These are phyloP conservation scores for Microplitis demolitor DNA, from an alignment of 1,140 invertebrate species.

Conservation along the genomic window DNA sequence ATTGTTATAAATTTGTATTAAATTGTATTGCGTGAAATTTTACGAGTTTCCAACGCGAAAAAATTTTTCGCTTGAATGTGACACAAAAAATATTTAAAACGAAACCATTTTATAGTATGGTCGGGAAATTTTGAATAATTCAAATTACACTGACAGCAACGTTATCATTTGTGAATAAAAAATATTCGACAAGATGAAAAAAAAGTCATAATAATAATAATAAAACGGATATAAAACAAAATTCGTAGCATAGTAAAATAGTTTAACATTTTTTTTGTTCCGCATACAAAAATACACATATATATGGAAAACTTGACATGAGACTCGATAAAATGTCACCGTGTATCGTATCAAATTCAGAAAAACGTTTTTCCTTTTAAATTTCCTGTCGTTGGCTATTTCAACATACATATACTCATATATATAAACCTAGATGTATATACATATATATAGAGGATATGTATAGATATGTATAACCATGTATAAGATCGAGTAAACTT, in stretches of 20 bases:
- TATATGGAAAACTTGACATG: not conserved
- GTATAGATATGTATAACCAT: too few relatives aligned
- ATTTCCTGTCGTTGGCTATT: not conserved
- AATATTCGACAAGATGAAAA: not conserved
- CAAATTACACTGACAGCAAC: conserved; percentile 8
- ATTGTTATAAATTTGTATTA: not conserved
- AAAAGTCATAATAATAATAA: not conserved
- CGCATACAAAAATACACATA: conserved; percentile 25
- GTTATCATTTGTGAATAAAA: not conserved
- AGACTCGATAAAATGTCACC: conserved; percentile 15
- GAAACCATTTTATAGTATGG: not conserved
- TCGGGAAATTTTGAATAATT: conserved; percentile 23
- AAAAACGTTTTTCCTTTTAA: conserved; percentile 12
- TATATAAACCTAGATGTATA: not conserved
- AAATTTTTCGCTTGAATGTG: conserved; percentile 14
- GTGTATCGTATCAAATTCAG: conserved; percentile 7
- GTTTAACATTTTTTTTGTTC: conserved; percentile 11
- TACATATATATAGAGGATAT: too few relatives aligned
- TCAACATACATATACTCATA: not conserved
- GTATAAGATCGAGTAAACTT: conserved; percentile 6
- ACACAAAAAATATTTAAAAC: too few relatives aligned
- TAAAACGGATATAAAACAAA: not conserved
- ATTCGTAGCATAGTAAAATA: not conserved
- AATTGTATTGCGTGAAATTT: not conserved
- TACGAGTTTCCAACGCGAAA: not conserved